Conservation (phyloP, 2,888 invertebrate species). For the Penaeus monodon region DNA sequence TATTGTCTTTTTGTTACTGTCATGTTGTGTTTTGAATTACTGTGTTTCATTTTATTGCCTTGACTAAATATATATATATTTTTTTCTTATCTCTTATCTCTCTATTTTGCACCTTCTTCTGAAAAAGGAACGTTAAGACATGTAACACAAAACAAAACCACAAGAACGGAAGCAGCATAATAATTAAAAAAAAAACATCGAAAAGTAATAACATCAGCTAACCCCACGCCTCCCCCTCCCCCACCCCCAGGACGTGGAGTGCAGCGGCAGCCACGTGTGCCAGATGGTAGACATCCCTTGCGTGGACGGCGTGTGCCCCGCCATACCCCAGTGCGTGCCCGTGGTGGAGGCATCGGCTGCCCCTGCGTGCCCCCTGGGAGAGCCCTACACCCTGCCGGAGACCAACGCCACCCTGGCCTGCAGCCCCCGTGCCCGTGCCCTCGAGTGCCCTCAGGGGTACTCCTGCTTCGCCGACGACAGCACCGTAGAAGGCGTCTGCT, state of each 20-base stretch:
- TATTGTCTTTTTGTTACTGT: neutral
- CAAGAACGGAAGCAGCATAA: too few species aligned
- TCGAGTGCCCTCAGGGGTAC: constrained; percentile 68
- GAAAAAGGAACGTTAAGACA: too few species aligned
- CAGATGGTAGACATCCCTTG: constrained; percentile 88
- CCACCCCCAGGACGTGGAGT: constrained; percentile 71
- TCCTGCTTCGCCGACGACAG: constrained; percentile 66
- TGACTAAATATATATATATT: neutral
- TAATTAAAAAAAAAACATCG: too few species aligned
- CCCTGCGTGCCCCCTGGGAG: constrained; percentile 67
- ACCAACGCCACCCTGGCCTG: constrained; percentile 67
- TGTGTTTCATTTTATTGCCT: neutral
- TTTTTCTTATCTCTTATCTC: too few species aligned
- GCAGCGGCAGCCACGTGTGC: constrained; percentile 79
- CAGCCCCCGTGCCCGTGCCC: constrained; percentile 67
- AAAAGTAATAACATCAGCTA: too few species aligned
- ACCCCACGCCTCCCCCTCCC: neutral
- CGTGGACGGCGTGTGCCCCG: constrained; percentile 86
- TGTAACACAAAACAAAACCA: too few species aligned
- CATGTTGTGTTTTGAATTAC: neutral
- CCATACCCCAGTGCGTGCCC: constrained; percentile 82
- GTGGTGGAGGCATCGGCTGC: constrained; percentile 37
- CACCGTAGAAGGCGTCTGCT: constrained; percentile 65
- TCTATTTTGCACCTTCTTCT: too few species aligned
- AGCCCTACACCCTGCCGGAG: constrained; percentile 66